Evolutionary conservation across 2,797 vertebrate species (phyloP).

Genomic region (Falco columbarius): DNA sequence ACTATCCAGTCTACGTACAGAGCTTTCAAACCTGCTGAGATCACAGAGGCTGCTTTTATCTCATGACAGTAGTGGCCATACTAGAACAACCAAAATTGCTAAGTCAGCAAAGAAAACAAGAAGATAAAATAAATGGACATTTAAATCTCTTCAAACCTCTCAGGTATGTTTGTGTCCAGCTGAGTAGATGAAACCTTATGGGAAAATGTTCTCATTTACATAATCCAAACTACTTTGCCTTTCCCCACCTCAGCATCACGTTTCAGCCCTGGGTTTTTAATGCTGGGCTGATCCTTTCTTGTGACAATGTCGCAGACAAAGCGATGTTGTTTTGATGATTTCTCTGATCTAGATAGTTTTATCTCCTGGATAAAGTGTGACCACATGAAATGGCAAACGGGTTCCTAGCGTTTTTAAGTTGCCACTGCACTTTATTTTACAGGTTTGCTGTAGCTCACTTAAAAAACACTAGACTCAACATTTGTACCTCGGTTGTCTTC

Average conservation of each 20-base stretch:
- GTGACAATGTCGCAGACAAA: background rate
- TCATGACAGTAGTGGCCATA: fast-evolving
- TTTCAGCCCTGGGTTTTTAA: background rate
- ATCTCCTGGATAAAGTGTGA: background rate
- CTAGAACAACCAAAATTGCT: background rate
- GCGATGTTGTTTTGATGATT: background rate
- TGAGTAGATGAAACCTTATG: background rate
- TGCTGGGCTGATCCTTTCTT: background rate
- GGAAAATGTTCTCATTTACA: background rate
- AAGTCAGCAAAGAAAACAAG: background rate
- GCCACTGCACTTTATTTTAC: background rate
- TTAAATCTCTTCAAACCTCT: background rate
- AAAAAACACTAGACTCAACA: background rate
- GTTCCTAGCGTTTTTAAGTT: background rate
- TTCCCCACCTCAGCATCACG: background rate
- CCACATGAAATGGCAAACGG: background rate
- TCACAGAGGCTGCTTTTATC: background rate
- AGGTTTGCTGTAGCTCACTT: background rate
- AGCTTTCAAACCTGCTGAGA: background rate
- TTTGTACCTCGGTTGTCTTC: background rate
- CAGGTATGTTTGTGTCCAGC: background rate
- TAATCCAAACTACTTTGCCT: background rate
- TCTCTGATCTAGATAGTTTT: background rate
- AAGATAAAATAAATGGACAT: background rate
- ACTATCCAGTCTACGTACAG: background rate